Percentiles rank a stretch among this genome's conserved stretches.
These are phyloP conservation scores for Coreoperca whiteheadi DNA, from an alignment of 2,113 vertebrate species.

Conservation along the genomic window DNA sequence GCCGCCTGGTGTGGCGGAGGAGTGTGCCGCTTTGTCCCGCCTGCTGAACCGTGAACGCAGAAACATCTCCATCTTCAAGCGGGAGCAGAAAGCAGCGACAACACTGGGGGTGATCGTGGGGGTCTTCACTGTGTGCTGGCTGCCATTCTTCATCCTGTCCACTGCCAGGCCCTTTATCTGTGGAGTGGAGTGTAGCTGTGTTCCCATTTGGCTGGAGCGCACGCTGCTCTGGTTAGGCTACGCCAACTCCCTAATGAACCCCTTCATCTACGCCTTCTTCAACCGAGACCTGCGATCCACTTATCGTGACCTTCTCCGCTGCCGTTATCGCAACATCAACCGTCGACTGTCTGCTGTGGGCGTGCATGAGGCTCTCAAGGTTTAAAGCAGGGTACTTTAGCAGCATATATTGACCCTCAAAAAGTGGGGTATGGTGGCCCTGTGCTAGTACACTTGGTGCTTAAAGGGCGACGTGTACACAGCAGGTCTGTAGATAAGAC, in stretches of 20 bases:
- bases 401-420: not conserved
- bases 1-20: conserved; percentile 80
- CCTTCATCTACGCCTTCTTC: conserved; percentile 89
- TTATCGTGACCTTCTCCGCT: conserved; percentile 85
- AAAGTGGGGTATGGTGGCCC: not conserved
- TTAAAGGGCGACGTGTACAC: conserved; percentile 41
- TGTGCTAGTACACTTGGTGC: conserved; percentile 56
- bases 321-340: conserved; percentile 88
- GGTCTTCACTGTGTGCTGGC: conserved; percentile 85
- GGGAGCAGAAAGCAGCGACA: conserved; percentile 88
- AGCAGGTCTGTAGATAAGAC: conserved; percentile 66
- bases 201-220: conserved; percentile 87
- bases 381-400: conserved; percentile 44
- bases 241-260: conserved; percentile 88
- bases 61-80: conserved; percentile 88
- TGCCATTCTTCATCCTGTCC: conserved; percentile 87
- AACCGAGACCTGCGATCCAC: conserved; percentile 87
- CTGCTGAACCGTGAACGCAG: conserved; percentile 82
- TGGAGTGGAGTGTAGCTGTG: conserved; percentile 86
- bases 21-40: conserved; percentile 83
- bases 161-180: conserved; percentile 87
- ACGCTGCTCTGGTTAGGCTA: conserved; percentile 87
- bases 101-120: conserved; percentile 87
- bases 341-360: conserved; percentile 86
- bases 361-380: conserved; percentile 85